Evolutionary conservation across 23 tunicate species (phyloP).

Genomic region (Trididemnum miniatum): DNA sequence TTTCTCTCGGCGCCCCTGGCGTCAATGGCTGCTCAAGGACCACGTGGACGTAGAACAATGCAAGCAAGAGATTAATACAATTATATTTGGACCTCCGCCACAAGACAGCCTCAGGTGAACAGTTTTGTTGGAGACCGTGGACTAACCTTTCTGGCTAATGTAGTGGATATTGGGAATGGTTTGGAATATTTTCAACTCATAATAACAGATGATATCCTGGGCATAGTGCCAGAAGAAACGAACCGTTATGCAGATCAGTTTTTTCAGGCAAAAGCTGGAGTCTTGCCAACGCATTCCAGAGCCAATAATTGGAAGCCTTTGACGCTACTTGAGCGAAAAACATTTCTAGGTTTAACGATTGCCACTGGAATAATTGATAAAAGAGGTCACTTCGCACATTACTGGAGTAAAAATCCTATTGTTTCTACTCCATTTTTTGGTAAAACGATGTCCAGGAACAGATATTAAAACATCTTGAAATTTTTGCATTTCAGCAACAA

Average conservation of each 20-base stretch:
- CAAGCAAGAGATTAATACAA: conserved; percentile 17
- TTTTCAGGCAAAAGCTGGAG: conserved; percentile 8
- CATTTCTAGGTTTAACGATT: background rate
- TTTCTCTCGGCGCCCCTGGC: conserved; percentile 6
- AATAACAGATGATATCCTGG: conserved; percentile 10
- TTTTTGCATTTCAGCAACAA: conserved; percentile 14
- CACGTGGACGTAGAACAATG: conserved; percentile 6
- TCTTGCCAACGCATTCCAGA: conserved; percentile 18
- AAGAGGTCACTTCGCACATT: background rate
- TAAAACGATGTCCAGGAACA: conserved; percentile 7
- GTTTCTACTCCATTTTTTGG: conserved; percentile 5
- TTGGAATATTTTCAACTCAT: conserved; percentile 20
- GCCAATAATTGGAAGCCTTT: background rate
- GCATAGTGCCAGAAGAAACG: conserved; percentile 1
- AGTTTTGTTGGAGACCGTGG: conserved; percentile 13
- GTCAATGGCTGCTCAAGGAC: conserved; percentile 17
- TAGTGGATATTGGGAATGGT: background rate
- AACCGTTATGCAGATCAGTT: conserved; percentile 26
- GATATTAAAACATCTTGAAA: background rate
- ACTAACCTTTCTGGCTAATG: conserved; percentile 12
- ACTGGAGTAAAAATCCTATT: background rate
- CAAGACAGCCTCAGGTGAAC: conserved; percentile 14
- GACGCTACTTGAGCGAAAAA: background rate
- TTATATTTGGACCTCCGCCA: conserved; percentile 17
- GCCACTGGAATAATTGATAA: conserved; percentile 1